A percentile compares a stretch with the other conserved stretches of the same genome.
Evolutionary conservation across 2,797 vertebrate species (phyloP).

Genomic region (Myotis myotis): DNA sequence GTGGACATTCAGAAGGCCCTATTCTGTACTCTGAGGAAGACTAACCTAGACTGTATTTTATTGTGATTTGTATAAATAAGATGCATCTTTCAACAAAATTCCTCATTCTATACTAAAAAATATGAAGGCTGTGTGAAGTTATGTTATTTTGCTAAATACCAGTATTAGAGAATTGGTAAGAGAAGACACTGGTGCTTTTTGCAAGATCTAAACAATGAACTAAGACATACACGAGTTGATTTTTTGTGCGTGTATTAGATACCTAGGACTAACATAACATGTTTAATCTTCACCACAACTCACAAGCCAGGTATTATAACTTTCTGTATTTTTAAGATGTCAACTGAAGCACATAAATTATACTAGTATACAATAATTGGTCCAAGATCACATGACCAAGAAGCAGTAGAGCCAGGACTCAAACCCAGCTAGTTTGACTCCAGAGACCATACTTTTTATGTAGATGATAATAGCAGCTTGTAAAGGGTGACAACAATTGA

Average conservation of each 20-base stretch:
- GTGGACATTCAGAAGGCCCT: background rate
- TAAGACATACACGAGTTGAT: background rate
- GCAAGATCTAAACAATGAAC: background rate
- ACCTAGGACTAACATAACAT: background rate
- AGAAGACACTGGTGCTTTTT: background rate
- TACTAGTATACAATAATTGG: background rate
- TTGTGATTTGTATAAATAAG: background rate
- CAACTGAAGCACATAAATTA: background rate
- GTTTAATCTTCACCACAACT: background rate
- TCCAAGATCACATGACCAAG: background rate
- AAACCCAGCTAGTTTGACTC: background rate
- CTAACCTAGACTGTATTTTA: background rate
- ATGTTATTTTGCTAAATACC: conserved; percentile 27
- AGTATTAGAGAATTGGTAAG: background rate
- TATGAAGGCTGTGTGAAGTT: background rate
- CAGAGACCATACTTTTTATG: background rate
- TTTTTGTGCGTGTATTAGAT: background rate
- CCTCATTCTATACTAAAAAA: background rate
- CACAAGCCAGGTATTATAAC: background rate
- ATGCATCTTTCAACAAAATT: background rate
- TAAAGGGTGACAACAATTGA: background rate
- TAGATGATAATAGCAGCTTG: background rate
- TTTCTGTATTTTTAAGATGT: background rate
- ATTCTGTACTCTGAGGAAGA: background rate
- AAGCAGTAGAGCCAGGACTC: background rate